phyloP scores from a whole-genome alignment of 2,797 vertebrate species.

The Pygocentrus nattereri region DNA sequence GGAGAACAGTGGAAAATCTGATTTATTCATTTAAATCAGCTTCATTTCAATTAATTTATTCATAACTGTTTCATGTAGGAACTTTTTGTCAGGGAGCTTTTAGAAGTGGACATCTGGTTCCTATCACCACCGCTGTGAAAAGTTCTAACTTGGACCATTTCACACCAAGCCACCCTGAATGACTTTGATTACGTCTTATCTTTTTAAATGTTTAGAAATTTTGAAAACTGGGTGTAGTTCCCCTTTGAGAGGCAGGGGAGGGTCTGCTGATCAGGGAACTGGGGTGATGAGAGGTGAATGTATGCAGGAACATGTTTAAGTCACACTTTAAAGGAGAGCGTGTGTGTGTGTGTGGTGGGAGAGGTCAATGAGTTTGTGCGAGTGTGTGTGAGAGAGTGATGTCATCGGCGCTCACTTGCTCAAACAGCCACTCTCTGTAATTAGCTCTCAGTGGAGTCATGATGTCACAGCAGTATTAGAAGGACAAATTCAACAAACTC shows the following conservation, averaged over 20 bases:
- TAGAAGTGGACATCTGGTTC: no score
- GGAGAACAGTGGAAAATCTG: no score
- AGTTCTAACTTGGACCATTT: no score
- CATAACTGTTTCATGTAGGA: no score
- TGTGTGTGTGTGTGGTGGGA: not conserved
- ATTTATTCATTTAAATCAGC: no score
- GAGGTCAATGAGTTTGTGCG: conserved; percentile 4
- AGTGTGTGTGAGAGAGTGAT: not conserved
- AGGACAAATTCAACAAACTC: not conserved
- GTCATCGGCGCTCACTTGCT: conserved; percentile 16
- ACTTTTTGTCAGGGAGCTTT: no score
- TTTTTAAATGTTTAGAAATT: no score
- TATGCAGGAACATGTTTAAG: not conserved
- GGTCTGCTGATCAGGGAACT: not conserved
- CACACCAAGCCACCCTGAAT: no score
- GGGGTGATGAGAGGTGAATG: not conserved
- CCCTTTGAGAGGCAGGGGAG: not conserved
- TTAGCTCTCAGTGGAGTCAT: conserved; percentile 37
- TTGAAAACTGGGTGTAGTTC: conserved; percentile 2
- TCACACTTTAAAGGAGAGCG: not conserved
- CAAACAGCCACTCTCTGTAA: conserved; percentile 49
- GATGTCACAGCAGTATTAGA: conserved; percentile 37
- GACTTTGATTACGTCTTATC: no score
- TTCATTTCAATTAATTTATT: no score
- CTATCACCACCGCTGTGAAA: no score